Percentiles rank a stretch among this genome's conserved stretches.
These are phyloP conservation scores for Hemicrepidius hirtus DNA, from an alignment of 2,888 invertebrate genomes.

Conservation along the genomic window DNA sequence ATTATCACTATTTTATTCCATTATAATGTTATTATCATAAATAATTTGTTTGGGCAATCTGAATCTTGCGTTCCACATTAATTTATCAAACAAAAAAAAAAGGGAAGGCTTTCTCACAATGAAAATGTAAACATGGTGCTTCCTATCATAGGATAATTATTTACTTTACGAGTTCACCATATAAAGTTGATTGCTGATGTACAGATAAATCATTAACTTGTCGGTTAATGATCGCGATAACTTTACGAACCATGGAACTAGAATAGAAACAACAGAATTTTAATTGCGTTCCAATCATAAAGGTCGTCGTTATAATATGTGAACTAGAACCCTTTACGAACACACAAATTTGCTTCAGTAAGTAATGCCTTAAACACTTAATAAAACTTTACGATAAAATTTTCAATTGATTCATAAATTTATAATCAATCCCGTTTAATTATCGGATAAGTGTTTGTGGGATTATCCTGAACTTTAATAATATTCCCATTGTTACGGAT, in stretches of 20 bases:
- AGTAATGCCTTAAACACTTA: neutral
- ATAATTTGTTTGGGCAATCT: neutral
- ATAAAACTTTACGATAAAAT: neutral
- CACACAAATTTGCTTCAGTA: neutral
- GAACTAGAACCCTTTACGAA: constrained; percentile 3
- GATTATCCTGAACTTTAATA: constrained; percentile 16
- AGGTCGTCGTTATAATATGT: neutral
- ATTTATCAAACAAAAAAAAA: neutral
- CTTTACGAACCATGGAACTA: constrained; percentile 11
- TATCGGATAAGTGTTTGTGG: constrained; percentile 19
- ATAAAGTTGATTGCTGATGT: constrained; percentile 27
- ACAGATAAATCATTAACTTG: constrained; percentile 26
- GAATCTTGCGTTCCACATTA: neutral
- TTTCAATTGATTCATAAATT: constrained; percentile 27
- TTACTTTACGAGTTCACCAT: constrained; percentile 8
- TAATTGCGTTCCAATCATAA: constrained; percentile 17
- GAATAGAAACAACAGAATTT: constrained; percentile 7
- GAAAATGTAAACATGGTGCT: neutral
- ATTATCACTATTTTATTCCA: constrained; percentile 12
- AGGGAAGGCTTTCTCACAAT: neutral
- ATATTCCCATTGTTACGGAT: constrained; percentile 25
- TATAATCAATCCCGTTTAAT: constrained; percentile 26
- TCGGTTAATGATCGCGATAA: constrained; percentile 18
- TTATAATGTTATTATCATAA: constrained; percentile 2
- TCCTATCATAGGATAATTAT: neutral